Conservation (phyloP, 2,113 vertebrate species). For the Oncorhynchus masou region DNA sequence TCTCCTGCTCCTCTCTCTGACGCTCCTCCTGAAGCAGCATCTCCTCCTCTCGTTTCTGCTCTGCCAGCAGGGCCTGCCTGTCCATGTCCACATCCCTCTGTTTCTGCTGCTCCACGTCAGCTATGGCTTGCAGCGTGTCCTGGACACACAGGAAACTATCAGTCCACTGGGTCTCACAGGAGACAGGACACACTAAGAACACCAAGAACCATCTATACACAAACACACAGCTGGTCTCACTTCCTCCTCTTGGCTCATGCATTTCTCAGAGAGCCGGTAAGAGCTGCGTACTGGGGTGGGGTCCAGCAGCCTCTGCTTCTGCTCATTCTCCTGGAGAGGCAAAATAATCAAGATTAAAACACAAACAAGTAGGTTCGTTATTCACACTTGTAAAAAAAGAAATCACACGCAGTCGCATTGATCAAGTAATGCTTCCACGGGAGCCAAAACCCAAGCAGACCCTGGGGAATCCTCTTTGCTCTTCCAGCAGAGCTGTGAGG, state of each 20-base stretch:
- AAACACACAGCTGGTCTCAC: neutral
- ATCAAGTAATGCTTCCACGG: neutral
- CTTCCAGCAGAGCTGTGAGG: slow-evolving; percentile 17
- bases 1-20: slow-evolving; percentile 86
- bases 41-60: slow-evolving; percentile 91
- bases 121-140: slow-evolving; percentile 70
- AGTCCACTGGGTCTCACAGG: neutral
- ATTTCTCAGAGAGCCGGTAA: slow-evolving; percentile 75
- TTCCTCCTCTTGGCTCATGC: slow-evolving; percentile 66
- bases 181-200: too few species aligned
- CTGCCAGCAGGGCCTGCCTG: slow-evolving; percentile 85
- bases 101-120: slow-evolving; percentile 79
- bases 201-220: too few species aligned
- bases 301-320: slow-evolving; percentile 80
- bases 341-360: neutral
- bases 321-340: slow-evolving; percentile 79
- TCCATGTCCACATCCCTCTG: slow-evolving; percentile 88
- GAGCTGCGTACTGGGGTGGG: slow-evolving; percentile 76
- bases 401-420: neutral
- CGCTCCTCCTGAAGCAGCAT: slow-evolving; percentile 87
- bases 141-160: slow-evolving; percentile 43
- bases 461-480: slow-evolving; percentile 22
- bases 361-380: neutral
- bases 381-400: neutral
- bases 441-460: slow-evolving; percentile 18